These are phyloP conservation scores for Sparidentex hasta DNA, from an alignment of 2,797 vertebrate genomes.

Conservation along the genomic window DNA sequence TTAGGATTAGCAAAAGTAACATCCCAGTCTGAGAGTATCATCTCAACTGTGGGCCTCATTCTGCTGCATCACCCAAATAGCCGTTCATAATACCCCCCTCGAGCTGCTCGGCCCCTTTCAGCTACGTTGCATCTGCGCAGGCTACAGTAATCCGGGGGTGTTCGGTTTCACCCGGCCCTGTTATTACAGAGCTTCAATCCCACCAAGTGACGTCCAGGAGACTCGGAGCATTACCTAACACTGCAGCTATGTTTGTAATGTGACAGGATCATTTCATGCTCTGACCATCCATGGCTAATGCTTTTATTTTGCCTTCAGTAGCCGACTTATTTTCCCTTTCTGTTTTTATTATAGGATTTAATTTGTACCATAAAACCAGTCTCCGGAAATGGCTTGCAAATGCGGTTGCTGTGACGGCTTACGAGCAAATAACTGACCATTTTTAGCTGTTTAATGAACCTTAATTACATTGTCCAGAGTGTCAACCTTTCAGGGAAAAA, in stretches of 20 bases:
- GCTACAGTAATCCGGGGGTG: conserved; percentile 79
- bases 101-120: conserved; percentile 65
- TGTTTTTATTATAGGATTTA: conserved; percentile 64
- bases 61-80: conserved; percentile 72
- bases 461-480: conserved; percentile 30
- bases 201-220: conserved; percentile 65
- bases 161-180: conserved; percentile 79
- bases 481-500: conserved; percentile 3
- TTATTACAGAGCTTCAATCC: conserved; percentile 69
- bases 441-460: conserved; percentile 48
- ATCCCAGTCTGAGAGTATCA: conserved; percentile 47
- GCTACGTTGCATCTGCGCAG: conserved; percentile 68
- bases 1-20: conserved; percentile 41
- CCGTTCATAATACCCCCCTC: conserved; percentile 58
- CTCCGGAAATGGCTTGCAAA: conserved; percentile 64
- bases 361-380: conserved; percentile 56
- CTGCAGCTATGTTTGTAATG: conserved; percentile 71
- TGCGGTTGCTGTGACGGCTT: conserved; percentile 51
- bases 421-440: conserved; percentile 27
- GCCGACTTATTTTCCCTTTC: conserved; percentile 53
- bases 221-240: conserved; percentile 67
- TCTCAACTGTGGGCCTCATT: conserved; percentile 47
- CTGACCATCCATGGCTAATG: conserved; percentile 62
- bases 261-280: conserved; percentile 72
- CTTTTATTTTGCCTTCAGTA: conserved; percentile 60